A percentile compares a stretch with the other conserved stretches of the same genome.
Evolutionary conservation across 2,113 vertebrate genomes (phyloP).

Genomic region (Ranitomeya imitator): DNA sequence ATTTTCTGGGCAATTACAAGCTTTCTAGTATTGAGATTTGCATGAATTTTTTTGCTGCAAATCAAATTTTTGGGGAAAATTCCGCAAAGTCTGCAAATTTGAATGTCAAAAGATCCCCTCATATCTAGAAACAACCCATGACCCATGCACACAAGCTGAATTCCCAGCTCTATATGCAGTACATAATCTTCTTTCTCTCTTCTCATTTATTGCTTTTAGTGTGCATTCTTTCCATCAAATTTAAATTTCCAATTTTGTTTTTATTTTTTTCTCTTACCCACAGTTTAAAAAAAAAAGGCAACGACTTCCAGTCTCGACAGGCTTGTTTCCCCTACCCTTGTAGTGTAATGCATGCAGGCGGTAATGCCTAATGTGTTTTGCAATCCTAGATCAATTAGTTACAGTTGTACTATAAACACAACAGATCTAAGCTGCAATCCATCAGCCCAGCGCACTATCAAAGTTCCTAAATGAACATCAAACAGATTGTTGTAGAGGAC

Average conservation of each 20-base stretch:
- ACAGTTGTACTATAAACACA: constrained; percentile 43
- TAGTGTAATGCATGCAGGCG: constrained; percentile 2
- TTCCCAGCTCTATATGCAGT: too few species aligned
- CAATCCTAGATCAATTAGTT: constrained; percentile 47
- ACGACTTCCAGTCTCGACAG: constrained; percentile 3
- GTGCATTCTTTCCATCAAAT: background rate
- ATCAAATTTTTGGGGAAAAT: too few species aligned
- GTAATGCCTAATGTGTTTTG: constrained; percentile 43
- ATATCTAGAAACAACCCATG: too few species aligned
- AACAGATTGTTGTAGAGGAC: constrained; percentile 28
- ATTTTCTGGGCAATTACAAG: too few species aligned
- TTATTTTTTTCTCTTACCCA: background rate
- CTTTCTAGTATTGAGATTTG: too few species aligned
- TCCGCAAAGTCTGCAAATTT: too few species aligned
- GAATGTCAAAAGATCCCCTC: too few species aligned
- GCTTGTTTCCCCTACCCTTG: background rate
- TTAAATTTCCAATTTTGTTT: background rate
- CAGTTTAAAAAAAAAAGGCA: background rate
- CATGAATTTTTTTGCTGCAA: too few species aligned
- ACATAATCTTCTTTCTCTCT: too few species aligned
- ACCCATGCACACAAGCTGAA: too few species aligned
- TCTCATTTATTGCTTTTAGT: background rate
- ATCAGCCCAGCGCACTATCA: constrained; percentile 32
- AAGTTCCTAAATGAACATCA: constrained; percentile 38
- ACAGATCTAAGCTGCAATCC: constrained; percentile 18